These are phyloP conservation scores for Heloderma charlesbogerti DNA, from an alignment of 2,113 vertebrate genomes.

Conservation along the genomic window DNA sequence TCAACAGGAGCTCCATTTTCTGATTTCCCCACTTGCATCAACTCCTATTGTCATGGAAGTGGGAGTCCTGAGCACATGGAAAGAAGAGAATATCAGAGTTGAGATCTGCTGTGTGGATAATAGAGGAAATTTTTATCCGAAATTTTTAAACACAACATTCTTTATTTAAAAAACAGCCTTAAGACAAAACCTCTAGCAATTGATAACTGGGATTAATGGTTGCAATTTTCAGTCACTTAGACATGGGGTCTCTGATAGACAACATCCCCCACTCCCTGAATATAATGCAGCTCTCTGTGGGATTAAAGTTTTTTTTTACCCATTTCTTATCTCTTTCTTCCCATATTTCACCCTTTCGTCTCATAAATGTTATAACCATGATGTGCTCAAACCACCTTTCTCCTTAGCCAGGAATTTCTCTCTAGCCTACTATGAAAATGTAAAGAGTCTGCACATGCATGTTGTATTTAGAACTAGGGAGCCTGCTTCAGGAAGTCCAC, in stretches of 20 bases:
- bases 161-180: conserved; percentile 67
- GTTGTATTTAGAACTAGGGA: conserved; percentile 22
- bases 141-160: conserved; percentile 77
- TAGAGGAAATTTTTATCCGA: conserved; percentile 65
- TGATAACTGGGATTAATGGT: conserved; percentile 85
- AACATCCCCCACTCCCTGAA: conserved; percentile 63
- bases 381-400: conserved; percentile 66
- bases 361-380: conserved; percentile 54
- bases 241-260: conserved; percentile 80
- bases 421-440: conserved; percentile 42
- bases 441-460: conserved; percentile 58
- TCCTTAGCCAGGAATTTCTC: conserved; percentile 68
- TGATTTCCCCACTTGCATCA: conserved; percentile 1
- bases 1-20: conserved; percentile 43
- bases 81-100: not conserved
- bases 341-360: conserved; percentile 48
- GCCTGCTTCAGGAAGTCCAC: conserved; percentile 10
- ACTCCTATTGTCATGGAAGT: conserved; percentile 14
- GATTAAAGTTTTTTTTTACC: conserved; percentile 74
- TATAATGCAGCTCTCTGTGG: conserved; percentile 78
- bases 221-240: conserved; percentile 84
- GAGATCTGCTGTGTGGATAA: conserved; percentile 55
- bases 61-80: not conserved
- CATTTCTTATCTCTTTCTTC: conserved; percentile 72
- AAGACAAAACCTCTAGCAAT: conserved; percentile 60